Conservation (phyloP, 1,140 invertebrate species). For the Drosophila ambigua region DNA sequence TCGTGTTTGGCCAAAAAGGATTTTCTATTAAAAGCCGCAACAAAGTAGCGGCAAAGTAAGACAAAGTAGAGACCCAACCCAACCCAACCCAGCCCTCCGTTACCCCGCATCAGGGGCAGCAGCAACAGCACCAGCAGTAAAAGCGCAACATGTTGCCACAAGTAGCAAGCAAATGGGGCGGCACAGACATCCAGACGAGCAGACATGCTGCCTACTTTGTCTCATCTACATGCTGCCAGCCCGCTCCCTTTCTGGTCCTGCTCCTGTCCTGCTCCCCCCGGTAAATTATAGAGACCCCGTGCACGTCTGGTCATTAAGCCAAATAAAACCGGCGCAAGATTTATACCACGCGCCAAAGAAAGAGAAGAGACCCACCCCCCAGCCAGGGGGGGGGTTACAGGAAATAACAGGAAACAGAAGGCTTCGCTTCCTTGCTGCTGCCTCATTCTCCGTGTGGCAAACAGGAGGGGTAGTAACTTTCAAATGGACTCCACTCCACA, state of each 20-base stretch:
- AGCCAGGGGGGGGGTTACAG: not conserved
- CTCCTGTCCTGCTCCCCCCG: slow-evolving; percentile 9
- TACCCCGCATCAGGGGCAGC: not conserved
- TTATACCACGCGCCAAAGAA: slow-evolving; percentile 73
- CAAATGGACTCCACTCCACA: slow-evolving; percentile 27
- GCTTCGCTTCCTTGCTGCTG: slow-evolving; percentile 14
- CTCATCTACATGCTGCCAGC: slow-evolving; percentile 68
- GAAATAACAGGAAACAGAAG: slow-evolving; percentile 46
- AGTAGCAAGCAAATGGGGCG: slow-evolving; percentile 44
- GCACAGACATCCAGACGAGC: slow-evolving; percentile 16
- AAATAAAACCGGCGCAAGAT: slow-evolving; percentile 83
- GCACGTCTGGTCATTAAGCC: slow-evolving; percentile 84
- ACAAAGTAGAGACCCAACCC: slow-evolving; percentile 62
- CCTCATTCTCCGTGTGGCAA: too few species aligned
- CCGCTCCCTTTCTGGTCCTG: too few species aligned
- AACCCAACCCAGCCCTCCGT: not conserved
- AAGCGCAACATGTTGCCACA: slow-evolving; percentile 81
- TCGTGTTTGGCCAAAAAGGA: slow-evolving; percentile 50
- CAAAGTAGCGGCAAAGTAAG: slow-evolving; percentile 79
- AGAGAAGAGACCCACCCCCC: slow-evolving; percentile 8
- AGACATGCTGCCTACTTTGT: slow-evolving; percentile 69
- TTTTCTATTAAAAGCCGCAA: slow-evolving; percentile 79
- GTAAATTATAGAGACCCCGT: slow-evolving; percentile 78
- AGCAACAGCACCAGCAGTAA: slow-evolving; percentile 42
- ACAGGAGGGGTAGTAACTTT: slow-evolving; percentile 18